These are phyloP conservation scores for Crax fasciolata DNA, from an alignment of 2,797 vertebrate genomes.

Conservation along the genomic window DNA sequence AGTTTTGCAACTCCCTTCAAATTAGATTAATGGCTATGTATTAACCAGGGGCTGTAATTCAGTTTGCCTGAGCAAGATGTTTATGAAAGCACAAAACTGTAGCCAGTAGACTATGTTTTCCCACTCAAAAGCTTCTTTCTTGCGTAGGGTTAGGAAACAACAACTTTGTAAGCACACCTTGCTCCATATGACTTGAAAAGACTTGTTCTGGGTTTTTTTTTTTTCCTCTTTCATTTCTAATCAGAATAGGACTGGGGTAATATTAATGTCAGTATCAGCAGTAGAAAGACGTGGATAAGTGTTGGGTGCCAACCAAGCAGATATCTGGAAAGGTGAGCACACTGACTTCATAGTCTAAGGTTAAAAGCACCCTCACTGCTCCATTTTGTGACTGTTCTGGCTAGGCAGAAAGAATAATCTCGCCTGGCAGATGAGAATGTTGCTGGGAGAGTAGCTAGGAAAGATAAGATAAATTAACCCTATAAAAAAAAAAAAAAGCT, in stretches of 20 bases:
- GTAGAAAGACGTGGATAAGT: not conserved
- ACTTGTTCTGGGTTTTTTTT: not conserved
- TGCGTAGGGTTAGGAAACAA: not conserved
- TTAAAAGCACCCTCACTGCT: not conserved
- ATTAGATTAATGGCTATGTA: not conserved
- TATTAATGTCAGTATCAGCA: not conserved
- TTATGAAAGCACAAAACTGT: not conserved
- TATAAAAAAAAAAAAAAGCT: not conserved
- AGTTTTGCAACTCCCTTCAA: not conserved
- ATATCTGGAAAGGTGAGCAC: not conserved
- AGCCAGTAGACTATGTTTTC: not conserved
- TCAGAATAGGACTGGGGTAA: not conserved
- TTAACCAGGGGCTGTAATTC: not conserved
- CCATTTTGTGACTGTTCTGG: not conserved
- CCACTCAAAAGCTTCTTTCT: not conserved
- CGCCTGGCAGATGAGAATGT: not conserved
- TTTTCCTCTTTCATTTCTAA: not conserved
- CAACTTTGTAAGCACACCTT: not conserved
- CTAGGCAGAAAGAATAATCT: not conserved
- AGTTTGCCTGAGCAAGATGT: not conserved
- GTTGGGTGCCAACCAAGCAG: not conserved
- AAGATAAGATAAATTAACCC: not conserved
- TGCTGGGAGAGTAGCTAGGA: not conserved
- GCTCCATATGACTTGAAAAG: not conserved
- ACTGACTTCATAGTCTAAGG: not conserved